Evolutionary conservation across 2,888 invertebrate species (phyloP).

Genomic region (Adela reaumurella): DNA sequence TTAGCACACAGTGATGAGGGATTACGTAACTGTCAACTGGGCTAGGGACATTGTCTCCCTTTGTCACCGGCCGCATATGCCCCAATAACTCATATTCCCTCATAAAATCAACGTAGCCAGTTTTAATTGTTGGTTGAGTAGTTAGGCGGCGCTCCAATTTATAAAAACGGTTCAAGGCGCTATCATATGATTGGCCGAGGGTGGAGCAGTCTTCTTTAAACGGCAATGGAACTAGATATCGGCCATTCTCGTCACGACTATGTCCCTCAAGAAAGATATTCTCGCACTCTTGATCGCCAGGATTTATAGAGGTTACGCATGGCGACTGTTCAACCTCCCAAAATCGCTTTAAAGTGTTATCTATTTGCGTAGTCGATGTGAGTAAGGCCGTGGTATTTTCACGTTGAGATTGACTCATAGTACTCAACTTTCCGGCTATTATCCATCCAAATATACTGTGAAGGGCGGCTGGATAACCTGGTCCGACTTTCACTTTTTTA

Average conservation of each 20-base stretch:
- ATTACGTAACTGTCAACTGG: neutral
- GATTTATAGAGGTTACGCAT: neutral
- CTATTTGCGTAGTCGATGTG: neutral
- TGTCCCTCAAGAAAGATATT: neutral
- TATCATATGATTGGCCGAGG: neutral
- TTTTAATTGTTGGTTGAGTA: neutral
- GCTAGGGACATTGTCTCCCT: neutral
- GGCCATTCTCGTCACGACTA: neutral
- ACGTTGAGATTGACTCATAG: too few relatives aligned
- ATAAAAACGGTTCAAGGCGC: neutral
- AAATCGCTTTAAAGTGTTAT: neutral
- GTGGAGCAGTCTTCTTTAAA: neutral
- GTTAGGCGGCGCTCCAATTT: neutral
- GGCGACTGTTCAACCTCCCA: neutral
- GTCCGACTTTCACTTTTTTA: neutral
- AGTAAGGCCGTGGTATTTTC: neutral
- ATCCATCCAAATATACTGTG: neutral
- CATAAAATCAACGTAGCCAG: slow-evolving; percentile 10
- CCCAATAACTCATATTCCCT: slow-evolving; percentile 12
- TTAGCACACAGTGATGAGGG: slow-evolving; percentile 13
- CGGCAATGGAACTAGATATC: neutral
- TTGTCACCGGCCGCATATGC: slow-evolving; percentile 10
- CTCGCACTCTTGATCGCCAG: neutral
- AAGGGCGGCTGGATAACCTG: neutral
- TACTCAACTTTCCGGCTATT: neutral